Percentiles rank a stretch among this genome's conserved stretches.
phyloP scores from a whole-genome alignment of 2,797 vertebrate genomes.

The Molossus molossus region DNA sequence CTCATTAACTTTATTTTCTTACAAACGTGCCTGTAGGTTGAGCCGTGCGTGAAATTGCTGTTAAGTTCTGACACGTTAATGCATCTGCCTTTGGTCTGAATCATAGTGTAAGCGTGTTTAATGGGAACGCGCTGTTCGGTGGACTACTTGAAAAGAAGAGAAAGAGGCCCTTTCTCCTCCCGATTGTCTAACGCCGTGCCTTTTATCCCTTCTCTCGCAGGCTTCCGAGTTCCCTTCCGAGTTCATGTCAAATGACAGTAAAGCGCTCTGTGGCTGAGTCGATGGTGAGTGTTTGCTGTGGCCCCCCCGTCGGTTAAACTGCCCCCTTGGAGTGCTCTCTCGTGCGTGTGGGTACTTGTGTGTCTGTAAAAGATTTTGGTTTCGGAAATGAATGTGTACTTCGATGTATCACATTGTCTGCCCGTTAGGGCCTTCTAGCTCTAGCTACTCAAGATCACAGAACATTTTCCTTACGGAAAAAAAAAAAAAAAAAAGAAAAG shows the following conservation, averaged over 20 bases:
- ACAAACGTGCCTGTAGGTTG: not conserved
- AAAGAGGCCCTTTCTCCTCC: not conserved
- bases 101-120: not conserved
- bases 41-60: not conserved
- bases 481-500: not conserved
- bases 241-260: conserved; percentile 96
- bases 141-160: not conserved
- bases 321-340: not conserved
- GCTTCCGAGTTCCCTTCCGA: conserved; percentile 98
- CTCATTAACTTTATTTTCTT: conserved; percentile 42
- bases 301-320: not conserved
- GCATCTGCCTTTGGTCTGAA: not conserved
- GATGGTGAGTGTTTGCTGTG: conserved; percentile 89
- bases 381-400: conserved; percentile 1
- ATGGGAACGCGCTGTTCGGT: not conserved
- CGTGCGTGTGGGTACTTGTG: not conserved
- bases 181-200: conserved; percentile 76
- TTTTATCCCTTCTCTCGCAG: conserved; percentile 88
- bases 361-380: not conserved
- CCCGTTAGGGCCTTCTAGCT: not conserved
- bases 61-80: conserved; percentile 54
- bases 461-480: not conserved
- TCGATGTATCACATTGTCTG: not conserved
- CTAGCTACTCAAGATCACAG: conserved; percentile 12
- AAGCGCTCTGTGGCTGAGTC: conserved; percentile 97